Conservation (phyloP, 2,888 invertebrate species). For the Ptychoptera contaminata region DNA sequence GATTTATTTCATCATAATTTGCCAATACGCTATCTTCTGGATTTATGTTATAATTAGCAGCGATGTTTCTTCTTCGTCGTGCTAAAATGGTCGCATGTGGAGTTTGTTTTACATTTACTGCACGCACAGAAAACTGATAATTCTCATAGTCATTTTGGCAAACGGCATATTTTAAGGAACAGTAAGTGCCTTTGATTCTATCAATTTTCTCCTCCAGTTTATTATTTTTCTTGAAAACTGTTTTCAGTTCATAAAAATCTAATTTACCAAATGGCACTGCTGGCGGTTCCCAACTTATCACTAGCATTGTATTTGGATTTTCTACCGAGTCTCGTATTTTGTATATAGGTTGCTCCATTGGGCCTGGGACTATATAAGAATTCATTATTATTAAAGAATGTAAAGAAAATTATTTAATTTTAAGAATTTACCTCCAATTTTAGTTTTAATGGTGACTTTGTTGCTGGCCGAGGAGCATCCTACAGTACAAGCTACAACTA, state of each 20-base stretch:
- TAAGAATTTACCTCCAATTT: constrained; percentile 36
- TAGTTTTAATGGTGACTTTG: constrained; percentile 37
- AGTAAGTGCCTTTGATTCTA: constrained; percentile 12
- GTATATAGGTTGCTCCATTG: constrained; percentile 3
- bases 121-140: constrained; percentile 17
- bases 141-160: constrained; percentile 13
- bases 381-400: too few relatives aligned
- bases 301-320: too few relatives aligned
- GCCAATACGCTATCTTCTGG: too few relatives aligned
- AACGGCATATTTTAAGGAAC: constrained; percentile 12
- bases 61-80: too few relatives aligned
- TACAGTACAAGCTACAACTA: constrained; percentile 54
- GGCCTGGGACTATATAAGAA: constrained; percentile 14
- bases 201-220: constrained; percentile 12
- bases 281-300: constrained; percentile 37
- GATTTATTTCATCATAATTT: too few relatives aligned
- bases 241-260: constrained; percentile 38
- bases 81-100: too few relatives aligned
- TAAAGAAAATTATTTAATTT: background rate
- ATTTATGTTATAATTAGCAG: too few relatives aligned
- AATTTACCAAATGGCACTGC: constrained; percentile 35
- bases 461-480: constrained; percentile 43
- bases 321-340: constrained; percentile 9
- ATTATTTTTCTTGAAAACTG: constrained; percentile 3
- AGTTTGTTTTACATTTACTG: constrained; percentile 18